Percentiles rank a stretch among this genome's conserved stretches.
Evolutionary conservation across 2,113 vertebrate species (phyloP).

Genomic region (Clarias batrachus): DNA sequence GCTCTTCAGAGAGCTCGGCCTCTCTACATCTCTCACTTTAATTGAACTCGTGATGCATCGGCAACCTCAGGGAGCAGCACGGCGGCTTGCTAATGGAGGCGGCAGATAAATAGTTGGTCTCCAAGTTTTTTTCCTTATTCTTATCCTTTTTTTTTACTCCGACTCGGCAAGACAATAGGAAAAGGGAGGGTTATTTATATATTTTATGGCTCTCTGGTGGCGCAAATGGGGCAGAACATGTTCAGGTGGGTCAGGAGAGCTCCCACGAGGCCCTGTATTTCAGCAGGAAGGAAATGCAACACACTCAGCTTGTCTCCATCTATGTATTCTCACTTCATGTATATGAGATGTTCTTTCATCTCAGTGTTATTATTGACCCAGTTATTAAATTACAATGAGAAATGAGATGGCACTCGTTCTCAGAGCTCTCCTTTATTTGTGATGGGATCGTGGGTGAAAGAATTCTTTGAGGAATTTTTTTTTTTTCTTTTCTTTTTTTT

Average conservation of each 20-base stretch:
- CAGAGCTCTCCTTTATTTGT: neutral
- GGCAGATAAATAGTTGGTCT: constrained; percentile 37
- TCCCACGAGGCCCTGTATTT: constrained; percentile 50
- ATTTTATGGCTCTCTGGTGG: constrained; percentile 41
- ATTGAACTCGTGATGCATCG: constrained; percentile 50
- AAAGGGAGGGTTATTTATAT: constrained; percentile 37
- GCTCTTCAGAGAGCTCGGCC: constrained; percentile 23
- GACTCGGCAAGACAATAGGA: constrained; percentile 12
- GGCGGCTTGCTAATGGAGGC: constrained; percentile 32
- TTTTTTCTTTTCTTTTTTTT: neutral
- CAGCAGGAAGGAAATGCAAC: constrained; percentile 43
- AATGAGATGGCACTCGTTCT: neutral
- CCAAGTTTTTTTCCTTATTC: constrained; percentile 13
- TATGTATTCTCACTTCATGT: neutral
- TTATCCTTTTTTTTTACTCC: constrained; percentile 20
- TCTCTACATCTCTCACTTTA: constrained; percentile 50
- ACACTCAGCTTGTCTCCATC: neutral
- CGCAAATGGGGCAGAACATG: constrained; percentile 52
- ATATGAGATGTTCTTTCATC: neutral
- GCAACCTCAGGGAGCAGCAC: constrained; percentile 24
- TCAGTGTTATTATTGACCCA: neutral
- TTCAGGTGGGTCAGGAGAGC: constrained; percentile 45
- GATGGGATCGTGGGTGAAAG: neutral
- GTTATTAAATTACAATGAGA: constrained; percentile 3
- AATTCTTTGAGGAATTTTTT: neutral